These are phyloP conservation scores for Lampris incognitus DNA, from an alignment of 2,113 vertebrate species.

Conservation along the genomic window DNA sequence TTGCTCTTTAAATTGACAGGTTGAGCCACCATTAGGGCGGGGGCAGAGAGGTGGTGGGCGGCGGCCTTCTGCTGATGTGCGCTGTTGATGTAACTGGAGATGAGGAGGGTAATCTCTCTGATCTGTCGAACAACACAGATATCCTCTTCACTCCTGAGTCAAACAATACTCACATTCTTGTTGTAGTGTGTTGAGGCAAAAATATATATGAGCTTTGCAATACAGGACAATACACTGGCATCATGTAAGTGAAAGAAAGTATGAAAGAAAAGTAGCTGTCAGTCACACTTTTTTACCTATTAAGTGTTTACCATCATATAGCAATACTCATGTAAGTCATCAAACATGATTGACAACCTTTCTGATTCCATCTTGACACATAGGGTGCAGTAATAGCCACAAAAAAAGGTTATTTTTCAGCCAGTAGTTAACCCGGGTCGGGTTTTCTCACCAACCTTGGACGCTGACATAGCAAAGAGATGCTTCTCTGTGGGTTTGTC, in stretches of 20 bases:
- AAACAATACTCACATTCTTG: no score
- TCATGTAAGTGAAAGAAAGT: no score
- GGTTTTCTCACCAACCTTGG: constrained; percentile 84
- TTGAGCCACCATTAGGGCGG: constrained; percentile 85
- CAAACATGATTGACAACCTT: no score
- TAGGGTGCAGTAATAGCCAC: no score
- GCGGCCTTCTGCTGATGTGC: constrained; percentile 90
- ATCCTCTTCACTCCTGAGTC: background rate
- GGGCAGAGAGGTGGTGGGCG: constrained; percentile 92
- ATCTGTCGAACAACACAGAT: constrained; percentile 82
- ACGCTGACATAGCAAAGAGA: constrained; percentile 90
- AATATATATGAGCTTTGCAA: no score
- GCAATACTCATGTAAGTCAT: no score
- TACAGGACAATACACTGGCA: no score
- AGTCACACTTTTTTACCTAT: no score
- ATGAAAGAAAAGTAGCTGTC: no score
- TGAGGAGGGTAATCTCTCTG: constrained; percentile 93
- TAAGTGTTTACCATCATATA: no score
- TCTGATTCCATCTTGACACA: no score
- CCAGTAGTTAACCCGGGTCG: background rate
- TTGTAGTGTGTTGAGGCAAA: no score
- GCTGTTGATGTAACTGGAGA: constrained; percentile 94
- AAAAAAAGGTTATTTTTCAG: background rate
- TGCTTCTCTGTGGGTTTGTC: constrained; percentile 91
- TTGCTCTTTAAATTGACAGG: constrained; percentile 82